Evolutionary conservation across 2,797 vertebrate genomes (phyloP), one percentile per base, ranked within the genome.

Genomic region (Scleropages formosus): DNA sequence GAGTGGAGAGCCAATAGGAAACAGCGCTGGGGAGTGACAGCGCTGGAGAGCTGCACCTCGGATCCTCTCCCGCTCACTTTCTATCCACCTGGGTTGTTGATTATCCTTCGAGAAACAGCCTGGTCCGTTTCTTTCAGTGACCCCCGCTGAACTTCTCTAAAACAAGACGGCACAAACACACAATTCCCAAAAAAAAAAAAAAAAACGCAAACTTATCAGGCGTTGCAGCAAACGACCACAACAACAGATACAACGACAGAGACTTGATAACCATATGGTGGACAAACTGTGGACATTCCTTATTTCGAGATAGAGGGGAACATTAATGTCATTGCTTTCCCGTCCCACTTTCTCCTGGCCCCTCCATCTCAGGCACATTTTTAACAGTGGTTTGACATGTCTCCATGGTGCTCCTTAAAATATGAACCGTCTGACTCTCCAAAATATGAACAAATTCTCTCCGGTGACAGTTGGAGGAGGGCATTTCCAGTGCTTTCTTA

Each of bases 1-100:
- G 31, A 46, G 67, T 68, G 77, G 10, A 26, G 58, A 72, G 72
- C 80, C 79, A 80, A 82, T 80, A 22, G 73, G 66, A 84, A 56
- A 7, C 2, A 13, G 64, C 46, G 67, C 71, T 76, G 73, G 74
- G 75, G 77, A 78, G n/a, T 72, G 77, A 71, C 77, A n/a, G n/a
- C 47, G 56, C 61, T 60, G 62, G 51, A 47, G 64, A 67, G 75
- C 73, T 61, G 47, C 67, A 60, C 26, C 46, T 66, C 58, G 64
- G 56, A 31, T 65, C 56, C 60, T 20, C 67, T 61, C 71, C 59
- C 22, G 59, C 31, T 69, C 68, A 68, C 44, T 53, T 69, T 63
- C 72, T n/a, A 53, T 51, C 68, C 72, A 79, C 80, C 75, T 72
- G 77, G 26, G 62, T 71, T 53, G 44, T 68, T 53, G 61, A 47